Evolutionary conservation across 2,113 vertebrate species (phyloP).

Genomic region (Aspiorhynchus laticeps): DNA sequence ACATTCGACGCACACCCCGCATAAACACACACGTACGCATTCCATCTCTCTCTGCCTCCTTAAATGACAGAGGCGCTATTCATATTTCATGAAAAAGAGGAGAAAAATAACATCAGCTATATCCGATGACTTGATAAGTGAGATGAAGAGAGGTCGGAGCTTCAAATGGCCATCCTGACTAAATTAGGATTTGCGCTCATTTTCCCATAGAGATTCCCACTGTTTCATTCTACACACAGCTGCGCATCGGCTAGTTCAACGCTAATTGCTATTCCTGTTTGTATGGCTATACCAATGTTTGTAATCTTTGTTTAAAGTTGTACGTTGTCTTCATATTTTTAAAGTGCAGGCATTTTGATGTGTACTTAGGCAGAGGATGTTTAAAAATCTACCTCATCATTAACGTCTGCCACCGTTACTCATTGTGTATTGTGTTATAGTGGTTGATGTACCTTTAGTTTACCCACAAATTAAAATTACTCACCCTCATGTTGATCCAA

Average conservation of each 20-base stretch:
- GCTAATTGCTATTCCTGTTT: slow-evolving; percentile 5
- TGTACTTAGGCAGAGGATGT: neutral
- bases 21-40: slow-evolving; percentile 46
- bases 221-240: slow-evolving; percentile 27
- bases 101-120: slow-evolving; percentile 74
- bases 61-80: slow-evolving; percentile 70
- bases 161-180: slow-evolving; percentile 47
- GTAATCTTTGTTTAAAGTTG: neutral
- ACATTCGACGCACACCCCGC: slow-evolving; percentile 5
- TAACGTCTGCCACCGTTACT: neutral
- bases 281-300: neutral
- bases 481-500: neutral
- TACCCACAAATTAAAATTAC: neutral
- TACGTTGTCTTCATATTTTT: neutral
- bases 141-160: slow-evolving; percentile 25
- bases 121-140: slow-evolving; percentile 66
- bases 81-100: slow-evolving; percentile 73
- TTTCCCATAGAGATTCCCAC: slow-evolving; percentile 40
- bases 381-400: neutral
- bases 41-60: slow-evolving; percentile 47
- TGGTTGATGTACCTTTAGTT: neutral
- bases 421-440: neutral
- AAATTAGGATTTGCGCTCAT: slow-evolving; percentile 45
- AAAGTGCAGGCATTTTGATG: neutral
- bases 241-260: neutral